Evolutionary conservation across 2,888 invertebrate species (phyloP).

Genomic region (Lycophotia porphyrea): DNA sequence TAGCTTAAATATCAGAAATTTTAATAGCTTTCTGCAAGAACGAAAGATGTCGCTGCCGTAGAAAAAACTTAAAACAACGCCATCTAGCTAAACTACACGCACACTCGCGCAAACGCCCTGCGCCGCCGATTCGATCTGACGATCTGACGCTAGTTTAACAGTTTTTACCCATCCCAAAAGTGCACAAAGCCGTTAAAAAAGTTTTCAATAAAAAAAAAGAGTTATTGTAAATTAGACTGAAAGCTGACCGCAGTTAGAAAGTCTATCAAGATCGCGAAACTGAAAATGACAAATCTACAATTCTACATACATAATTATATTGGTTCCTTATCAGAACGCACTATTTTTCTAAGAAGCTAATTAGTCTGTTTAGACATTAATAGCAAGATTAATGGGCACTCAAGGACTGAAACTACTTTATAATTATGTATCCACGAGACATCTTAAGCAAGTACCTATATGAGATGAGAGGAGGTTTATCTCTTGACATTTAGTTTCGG

Average conservation of each 20-base stretch:
- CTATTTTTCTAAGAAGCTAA: slow-evolving; percentile 47
- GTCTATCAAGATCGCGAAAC: background rate
- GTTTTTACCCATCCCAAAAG: no score
- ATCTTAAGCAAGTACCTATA: slow-evolving; percentile 6
- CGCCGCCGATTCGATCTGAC: no score
- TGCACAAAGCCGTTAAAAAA: no score
- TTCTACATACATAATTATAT: slow-evolving; percentile 16
- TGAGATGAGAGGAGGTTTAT: slow-evolving; percentile 20
- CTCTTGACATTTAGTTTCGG: slow-evolving; percentile 35
- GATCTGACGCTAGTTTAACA: no score
- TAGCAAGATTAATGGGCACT: slow-evolving; percentile 34
- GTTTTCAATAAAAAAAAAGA: no score
- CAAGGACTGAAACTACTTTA: slow-evolving; percentile 21
- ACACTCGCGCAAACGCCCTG: no score
- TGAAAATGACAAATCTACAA: background rate
- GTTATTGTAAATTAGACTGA: background rate
- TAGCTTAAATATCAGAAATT: no score
- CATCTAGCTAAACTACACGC: no score
- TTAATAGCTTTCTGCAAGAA: no score
- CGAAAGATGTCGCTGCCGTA: no score
- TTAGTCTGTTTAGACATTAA: slow-evolving; percentile 56
- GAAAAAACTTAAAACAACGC: no score
- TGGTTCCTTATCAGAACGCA: slow-evolving; percentile 35
- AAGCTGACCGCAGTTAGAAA: background rate
- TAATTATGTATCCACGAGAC: slow-evolving; percentile 38